A percentile compares a stretch with the other conserved stretches of the same genome.
These are phyloP conservation scores for Turritopsis rubra DNA, from an alignment of 30 jellyfish, hydroid and myxozoan genomes.

Conservation along the genomic window DNA sequence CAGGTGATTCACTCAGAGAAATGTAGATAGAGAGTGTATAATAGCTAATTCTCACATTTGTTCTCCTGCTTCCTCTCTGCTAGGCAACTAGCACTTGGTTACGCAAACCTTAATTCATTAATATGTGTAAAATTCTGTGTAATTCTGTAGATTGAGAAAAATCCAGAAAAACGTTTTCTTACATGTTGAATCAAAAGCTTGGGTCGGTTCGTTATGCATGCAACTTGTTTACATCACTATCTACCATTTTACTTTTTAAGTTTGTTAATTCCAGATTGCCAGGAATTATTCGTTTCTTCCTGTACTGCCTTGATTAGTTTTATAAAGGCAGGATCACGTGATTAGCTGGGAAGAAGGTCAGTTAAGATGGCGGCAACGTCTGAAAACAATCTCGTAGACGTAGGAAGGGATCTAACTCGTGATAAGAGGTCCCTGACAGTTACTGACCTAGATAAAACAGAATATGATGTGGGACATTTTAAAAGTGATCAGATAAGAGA, in stretches of 20 bases:
- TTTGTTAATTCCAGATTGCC: neutral
- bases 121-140: no score
- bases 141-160: neutral
- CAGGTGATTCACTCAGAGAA: no score
- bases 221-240: neutral
- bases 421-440: constrained; percentile 26
- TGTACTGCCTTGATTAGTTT: neutral
- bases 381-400: constrained; percentile 33
- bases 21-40: no score
- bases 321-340: constrained; percentile 1
- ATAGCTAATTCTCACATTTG: no score
- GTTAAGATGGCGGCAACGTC: constrained; percentile 50
- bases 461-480: neutral
- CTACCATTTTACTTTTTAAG: neutral
- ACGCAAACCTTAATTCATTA: no score
- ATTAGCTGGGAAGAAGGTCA: constrained; percentile 15
- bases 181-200: neutral
- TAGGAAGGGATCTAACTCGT: constrained; percentile 15
- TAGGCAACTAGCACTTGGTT: no score
- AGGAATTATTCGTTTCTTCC: neutral
- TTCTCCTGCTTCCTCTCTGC: no score
- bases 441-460: constrained; percentile 13
- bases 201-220: neutral
- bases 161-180: neutral
- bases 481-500: constrained; percentile 23